phyloP scores from a whole-genome alignment of 2,797 vertebrate species.

The Anabas testudineus region DNA sequence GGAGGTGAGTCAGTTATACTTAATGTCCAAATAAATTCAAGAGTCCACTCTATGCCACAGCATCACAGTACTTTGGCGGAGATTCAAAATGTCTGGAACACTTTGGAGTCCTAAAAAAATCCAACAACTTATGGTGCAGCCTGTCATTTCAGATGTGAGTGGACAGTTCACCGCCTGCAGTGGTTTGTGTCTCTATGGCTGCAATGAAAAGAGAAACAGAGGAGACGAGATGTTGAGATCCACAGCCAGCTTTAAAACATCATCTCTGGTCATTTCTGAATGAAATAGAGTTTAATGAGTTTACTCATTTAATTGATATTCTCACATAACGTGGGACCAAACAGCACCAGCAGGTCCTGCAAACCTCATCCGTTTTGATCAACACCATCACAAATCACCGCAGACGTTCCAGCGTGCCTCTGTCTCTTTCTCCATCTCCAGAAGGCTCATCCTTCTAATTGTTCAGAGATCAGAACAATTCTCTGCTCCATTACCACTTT shows the following conservation, averaged over 20 bases:
- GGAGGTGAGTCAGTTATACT: slow-evolving; percentile 12
- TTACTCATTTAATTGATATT: background rate
- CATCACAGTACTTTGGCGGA: slow-evolving; percentile 17
- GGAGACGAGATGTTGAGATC: slow-evolving; percentile 19
- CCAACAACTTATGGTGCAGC: background rate
- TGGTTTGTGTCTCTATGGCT: slow-evolving; percentile 30
- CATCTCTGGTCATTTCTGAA: slow-evolving; percentile 1
- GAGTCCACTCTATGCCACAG: slow-evolving; percentile 14
- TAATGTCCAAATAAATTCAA: slow-evolving; percentile 11
- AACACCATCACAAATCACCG: too few species aligned
- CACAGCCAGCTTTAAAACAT: slow-evolving; percentile 7
- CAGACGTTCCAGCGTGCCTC: too few species aligned
- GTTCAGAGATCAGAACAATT: too few species aligned
- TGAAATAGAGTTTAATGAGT: background rate
- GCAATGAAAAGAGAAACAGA: slow-evolving; percentile 27
- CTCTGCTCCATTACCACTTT: too few species aligned
- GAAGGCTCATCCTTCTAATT: too few species aligned
- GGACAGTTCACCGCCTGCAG: slow-evolving; percentile 34
- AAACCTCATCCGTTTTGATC: too few species aligned
- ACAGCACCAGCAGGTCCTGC: too few species aligned
- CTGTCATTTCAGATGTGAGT: slow-evolving; percentile 28
- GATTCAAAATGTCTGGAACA: slow-evolving; percentile 14
- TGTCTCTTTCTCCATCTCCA: too few species aligned
- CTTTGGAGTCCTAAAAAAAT: background rate
- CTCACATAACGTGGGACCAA: background rate